Percentiles rank a stretch among this genome's conserved stretches.
Conservation (phyloP, 1,140 invertebrate species). For the Melanaphis sacchari region DNA sequence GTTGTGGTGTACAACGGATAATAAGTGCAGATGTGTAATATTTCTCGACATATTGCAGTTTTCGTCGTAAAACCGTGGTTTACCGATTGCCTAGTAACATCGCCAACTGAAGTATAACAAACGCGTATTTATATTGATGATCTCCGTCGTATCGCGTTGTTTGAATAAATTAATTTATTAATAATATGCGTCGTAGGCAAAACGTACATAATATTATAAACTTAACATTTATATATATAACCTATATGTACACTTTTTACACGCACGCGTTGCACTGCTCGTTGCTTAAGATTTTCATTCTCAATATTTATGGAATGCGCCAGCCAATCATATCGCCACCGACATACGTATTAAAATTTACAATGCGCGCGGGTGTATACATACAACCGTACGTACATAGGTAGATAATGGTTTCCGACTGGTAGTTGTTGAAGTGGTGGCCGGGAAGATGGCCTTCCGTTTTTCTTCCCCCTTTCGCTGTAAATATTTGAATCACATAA, state of each 20-base stretch:
- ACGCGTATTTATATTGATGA: not conserved
- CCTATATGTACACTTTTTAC: not conserved
- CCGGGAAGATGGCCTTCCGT: not conserved
- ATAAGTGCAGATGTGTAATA: too few species aligned
- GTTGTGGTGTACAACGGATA: not conserved
- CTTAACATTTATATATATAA: too few species aligned
- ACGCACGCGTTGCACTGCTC: not conserved
- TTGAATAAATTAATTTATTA: constrained; percentile 4
- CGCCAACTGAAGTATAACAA: not conserved
- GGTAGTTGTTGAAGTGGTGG: not conserved
- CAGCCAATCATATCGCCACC: not conserved
- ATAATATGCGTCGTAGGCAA: not conserved
- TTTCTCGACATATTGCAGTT: not conserved
- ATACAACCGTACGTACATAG: not conserved
- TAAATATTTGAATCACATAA: not conserved
- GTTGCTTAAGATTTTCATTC: not conserved
- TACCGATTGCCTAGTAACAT: not conserved
- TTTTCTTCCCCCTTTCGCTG: not conserved
- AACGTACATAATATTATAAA: too few species aligned
- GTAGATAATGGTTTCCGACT: not conserved
- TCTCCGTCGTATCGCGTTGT: not conserved
- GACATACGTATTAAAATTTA: not conserved
- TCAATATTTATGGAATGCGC: constrained; percentile 5
- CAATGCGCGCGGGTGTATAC: not conserved
- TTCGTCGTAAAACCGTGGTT: constrained; percentile 13